Evolutionary conservation across 2,113 vertebrate species (phyloP), one percentile per base, ranked within the genome.

Genomic region (Gasterosteus aculeatus): DNA sequence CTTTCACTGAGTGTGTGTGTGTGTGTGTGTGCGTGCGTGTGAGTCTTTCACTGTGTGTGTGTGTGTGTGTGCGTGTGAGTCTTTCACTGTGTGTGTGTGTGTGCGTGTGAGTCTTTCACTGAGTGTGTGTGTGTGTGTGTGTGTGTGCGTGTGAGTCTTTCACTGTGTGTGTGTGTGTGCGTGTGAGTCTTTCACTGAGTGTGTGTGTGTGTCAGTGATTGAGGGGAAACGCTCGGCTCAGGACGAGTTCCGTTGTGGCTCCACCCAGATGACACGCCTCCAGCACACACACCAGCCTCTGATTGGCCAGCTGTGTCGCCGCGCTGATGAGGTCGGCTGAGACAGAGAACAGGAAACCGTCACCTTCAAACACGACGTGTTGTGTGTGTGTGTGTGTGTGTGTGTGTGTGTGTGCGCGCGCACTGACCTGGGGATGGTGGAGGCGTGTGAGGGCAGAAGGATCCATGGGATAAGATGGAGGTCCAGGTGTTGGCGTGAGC

Each of bases 181-280:
- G 22, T 26, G 22, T 26, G 22, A 26, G 22, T 26, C 22, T 26
- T 26, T 26, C 22, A 26, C 22, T 26, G 22, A 1, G 22, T 26
- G 22, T 26, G 22, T 26, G 42, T 67, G 33, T 56, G 61, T 33
- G 33, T 89, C 53, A 92, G 84, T 56, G 57, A 2, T 41, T 75
- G 60, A 94, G 81, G 11, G 38, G 76, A 5, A 93, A 95, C 0
- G 91, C 94, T 60, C 93, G 83, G 53, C 66, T 93, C 59, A 95
- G 80, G 2, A 94, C 29, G 0, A 94, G 33, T 11, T 95, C 94
- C 1, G 82, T 64, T 10, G 41, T 77, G 58, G 83, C 80, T 72
- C 88, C 85, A 29, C 94, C 93, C 81, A 94, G 82, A 18, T 88
- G 89, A 87, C 94, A 95, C 10, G 84, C 89, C 77, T 95, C 94